Conservation (phyloP, 2,113 vertebrate species). For the Lophotis ruficrista region DNA sequence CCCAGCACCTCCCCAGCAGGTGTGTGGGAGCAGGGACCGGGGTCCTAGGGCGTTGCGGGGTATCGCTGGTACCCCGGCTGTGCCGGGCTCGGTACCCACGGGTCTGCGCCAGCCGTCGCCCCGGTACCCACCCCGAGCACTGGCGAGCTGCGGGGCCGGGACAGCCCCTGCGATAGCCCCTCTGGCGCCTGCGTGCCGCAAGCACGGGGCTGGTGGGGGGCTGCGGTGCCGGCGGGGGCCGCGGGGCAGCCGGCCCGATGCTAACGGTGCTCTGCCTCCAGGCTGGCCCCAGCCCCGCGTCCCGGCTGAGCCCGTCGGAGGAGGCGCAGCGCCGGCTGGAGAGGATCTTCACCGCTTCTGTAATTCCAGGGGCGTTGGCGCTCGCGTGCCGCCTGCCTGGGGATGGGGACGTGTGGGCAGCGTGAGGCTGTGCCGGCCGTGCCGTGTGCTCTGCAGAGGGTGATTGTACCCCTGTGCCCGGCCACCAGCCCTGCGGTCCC, state of each 20-base stretch:
- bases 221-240: background rate
- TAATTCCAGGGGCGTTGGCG: conserved; percentile 71
- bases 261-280: conserved; percentile 84
- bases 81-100: fast-evolving
- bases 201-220: background rate
- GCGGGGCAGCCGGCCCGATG: background rate
- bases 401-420: background rate
- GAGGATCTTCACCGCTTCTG: conserved; percentile 90
- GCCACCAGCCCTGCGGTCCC: background rate
- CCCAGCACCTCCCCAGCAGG: background rate
- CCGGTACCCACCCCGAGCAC: fast-evolving
- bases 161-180: background rate
- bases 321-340: conserved; percentile 89
- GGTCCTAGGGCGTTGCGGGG: background rate
- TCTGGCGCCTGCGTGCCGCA: background rate
- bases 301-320: conserved; percentile 80
- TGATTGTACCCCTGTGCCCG: background rate
- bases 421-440: fast-evolving
- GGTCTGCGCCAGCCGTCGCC: background rate
- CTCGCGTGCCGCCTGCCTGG: background rate
- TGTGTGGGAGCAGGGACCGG: background rate
- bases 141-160: background rate
- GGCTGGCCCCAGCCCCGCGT: conserved; percentile 68
- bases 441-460: fast-evolving
- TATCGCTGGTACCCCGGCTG: fast-evolving